Percentiles rank a stretch among this genome's conserved stretches.
phyloP scores from a whole-genome alignment of 2,113 vertebrate genomes.

The Prochilodus magdalenae region DNA sequence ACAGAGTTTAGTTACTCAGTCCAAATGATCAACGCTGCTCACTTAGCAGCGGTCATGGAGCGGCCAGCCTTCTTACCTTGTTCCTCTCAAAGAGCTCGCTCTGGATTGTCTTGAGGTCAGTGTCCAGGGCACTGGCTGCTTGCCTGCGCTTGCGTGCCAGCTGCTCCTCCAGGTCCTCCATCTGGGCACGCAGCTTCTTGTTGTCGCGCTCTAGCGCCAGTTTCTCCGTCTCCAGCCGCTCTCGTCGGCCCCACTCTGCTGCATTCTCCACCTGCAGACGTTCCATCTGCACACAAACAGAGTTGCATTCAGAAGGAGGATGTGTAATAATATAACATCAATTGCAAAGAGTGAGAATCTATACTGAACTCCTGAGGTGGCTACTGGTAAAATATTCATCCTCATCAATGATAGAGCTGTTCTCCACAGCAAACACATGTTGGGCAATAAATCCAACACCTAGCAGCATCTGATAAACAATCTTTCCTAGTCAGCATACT shows the following conservation, averaged over 20 bases:
- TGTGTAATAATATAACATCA: background rate
- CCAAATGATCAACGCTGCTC: background rate
- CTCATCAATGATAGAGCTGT: background rate
- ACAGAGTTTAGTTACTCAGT: no score
- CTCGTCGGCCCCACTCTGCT: conserved; percentile 92
- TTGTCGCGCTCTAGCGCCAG: conserved; percentile 95
- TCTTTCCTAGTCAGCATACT: background rate
- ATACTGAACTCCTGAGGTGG: background rate
- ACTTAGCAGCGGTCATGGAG: background rate
- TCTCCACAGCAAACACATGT: background rate
- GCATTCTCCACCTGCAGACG: conserved; percentile 94
- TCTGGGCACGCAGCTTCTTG: conserved; percentile 92
- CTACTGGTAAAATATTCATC: background rate
- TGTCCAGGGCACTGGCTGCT: conserved; percentile 88
- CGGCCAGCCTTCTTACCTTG: conserved; percentile 80
- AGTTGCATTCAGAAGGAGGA: background rate
- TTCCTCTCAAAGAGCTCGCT: conserved; percentile 92
- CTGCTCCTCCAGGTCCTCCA: conserved; percentile 94
- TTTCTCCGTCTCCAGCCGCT: conserved; percentile 95
- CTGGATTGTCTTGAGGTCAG: conserved; percentile 93
- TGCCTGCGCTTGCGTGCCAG: conserved; percentile 89
- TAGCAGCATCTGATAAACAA: background rate
- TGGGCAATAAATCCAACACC: background rate
- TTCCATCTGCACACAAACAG: conserved; percentile 85
- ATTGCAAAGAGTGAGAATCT: background rate